Evolutionary conservation across 2,113 vertebrate species (phyloP).

Genomic region (Cnemophilus loriae): DNA sequence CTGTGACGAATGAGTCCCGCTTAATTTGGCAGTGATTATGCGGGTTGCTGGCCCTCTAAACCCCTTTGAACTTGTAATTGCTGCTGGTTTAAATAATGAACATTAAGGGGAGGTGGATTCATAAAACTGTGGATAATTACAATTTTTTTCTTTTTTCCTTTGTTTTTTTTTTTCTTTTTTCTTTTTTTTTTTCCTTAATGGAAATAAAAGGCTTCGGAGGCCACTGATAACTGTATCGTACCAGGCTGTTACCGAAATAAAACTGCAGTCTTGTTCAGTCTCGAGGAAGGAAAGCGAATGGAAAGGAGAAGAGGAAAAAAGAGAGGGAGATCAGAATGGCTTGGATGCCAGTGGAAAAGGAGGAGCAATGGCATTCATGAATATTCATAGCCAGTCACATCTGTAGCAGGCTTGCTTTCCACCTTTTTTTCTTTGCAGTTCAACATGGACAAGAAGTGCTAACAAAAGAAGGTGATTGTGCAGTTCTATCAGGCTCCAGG

Average conservation of each 20-base stretch:
- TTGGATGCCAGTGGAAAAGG: conserved; percentile 77
- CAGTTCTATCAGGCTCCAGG: conserved; percentile 40
- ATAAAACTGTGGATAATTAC: conserved; percentile 95
- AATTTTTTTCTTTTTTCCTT: conserved; percentile 71
- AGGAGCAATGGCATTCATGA: conserved; percentile 82
- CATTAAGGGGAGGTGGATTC: conserved; percentile 92
- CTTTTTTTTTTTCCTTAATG: conserved; percentile 58
- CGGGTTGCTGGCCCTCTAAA: conserved; percentile 95
- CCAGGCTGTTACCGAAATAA: conserved; percentile 80
- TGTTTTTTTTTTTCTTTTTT: conserved; percentile 21
- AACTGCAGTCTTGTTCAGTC: conserved; percentile 70
- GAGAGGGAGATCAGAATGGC: conserved; percentile 71
- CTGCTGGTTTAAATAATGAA: conserved; percentile 99
- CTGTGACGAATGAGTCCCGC: conserved; percentile 95
- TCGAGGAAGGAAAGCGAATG: conserved; percentile 25
- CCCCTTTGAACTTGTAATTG: conserved; percentile 99
- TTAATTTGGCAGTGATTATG: conserved; percentile 98
- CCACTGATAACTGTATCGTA: conserved; percentile 73
- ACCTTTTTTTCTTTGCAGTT: conserved; percentile 68
- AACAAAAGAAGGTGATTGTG: conserved; percentile 70
- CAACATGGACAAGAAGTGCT: conserved; percentile 57
- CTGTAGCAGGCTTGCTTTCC: conserved; percentile 83
- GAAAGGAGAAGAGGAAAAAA: conserved; percentile 4
- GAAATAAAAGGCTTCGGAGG: conserved; percentile 74
- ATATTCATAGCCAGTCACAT: conserved; percentile 94